Percentiles rank a stretch among this genome's conserved stretches.
These are phyloP conservation scores for Pararge aegeria DNA, from an alignment of 1,140 invertebrate species.

Conservation along the genomic window DNA sequence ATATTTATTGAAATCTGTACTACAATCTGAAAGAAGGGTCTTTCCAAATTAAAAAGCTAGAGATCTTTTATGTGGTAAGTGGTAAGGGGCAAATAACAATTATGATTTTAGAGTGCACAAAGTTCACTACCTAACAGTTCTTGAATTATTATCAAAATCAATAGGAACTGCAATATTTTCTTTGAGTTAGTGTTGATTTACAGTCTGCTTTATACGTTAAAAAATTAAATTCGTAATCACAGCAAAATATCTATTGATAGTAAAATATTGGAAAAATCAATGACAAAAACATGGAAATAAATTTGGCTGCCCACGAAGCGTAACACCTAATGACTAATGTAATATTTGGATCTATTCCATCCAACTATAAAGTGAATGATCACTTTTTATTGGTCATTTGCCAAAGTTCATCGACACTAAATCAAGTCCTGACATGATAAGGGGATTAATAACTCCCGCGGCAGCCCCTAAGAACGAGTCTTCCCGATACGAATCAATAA, in stretches of 20 bases:
- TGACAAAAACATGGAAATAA: neutral
- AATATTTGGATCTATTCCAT: constrained; percentile 7
- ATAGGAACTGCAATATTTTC: no score
- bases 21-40: neutral
- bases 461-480: constrained; percentile 42
- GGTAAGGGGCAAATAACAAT: no score
- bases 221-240: no score
- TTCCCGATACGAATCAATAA: constrained; percentile 73
- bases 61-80: no score
- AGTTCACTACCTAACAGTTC: no score
- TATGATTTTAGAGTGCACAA: no score
- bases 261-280: no score
- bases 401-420: constrained; percentile 43
- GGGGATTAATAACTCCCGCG: constrained; percentile 59
- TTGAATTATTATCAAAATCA: no score
- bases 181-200: no score
- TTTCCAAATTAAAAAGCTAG: no score
- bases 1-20: neutral
- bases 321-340: neutral
- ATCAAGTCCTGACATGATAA: constrained; percentile 55
- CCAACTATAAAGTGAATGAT: constrained; percentile 25
- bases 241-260: no score
- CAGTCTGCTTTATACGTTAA: no score
- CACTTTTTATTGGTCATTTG: constrained; percentile 36
- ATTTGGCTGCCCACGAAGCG: neutral